Conservation (phyloP, 2,113 vertebrate genomes). For the Delphinapterus leucas region DNA sequence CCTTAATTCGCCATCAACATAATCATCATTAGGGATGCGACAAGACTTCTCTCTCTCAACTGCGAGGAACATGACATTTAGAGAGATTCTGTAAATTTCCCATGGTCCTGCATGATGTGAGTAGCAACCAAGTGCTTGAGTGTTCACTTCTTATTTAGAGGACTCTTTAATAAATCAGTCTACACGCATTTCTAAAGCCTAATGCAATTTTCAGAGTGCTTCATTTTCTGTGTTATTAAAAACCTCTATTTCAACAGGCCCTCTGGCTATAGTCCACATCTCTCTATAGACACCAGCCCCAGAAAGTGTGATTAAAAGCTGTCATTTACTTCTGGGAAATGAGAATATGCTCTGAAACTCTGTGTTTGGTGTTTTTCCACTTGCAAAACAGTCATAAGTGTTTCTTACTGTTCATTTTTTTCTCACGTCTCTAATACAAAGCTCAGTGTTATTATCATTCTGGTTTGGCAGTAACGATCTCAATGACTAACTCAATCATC, state of each 20-base stretch:
- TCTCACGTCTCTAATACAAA: slow-evolving; percentile 14
- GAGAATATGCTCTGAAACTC: slow-evolving; percentile 18
- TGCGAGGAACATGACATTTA: neutral
- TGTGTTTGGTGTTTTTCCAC: slow-evolving; percentile 16
- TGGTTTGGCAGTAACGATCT: neutral
- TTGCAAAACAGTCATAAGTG: neutral
- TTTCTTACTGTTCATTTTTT: slow-evolving; percentile 2
- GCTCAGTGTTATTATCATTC: neutral
- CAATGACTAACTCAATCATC: neutral
- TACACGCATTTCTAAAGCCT: slow-evolving; percentile 37
- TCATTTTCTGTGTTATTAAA: slow-evolving; percentile 60
- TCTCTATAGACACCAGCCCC: slow-evolving; percentile 34
- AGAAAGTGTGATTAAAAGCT: slow-evolving; percentile 49
- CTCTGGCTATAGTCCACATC: slow-evolving; percentile 27
- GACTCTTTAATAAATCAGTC: neutral
- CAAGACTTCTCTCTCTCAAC: neutral
- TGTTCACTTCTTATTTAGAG: slow-evolving; percentile 4
- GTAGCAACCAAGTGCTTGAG: neutral
- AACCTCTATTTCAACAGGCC: slow-evolving; percentile 29
- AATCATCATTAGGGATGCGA: neutral
- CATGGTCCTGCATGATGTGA: neutral
- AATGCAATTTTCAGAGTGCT: slow-evolving; percentile 51
- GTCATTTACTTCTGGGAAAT: slow-evolving; percentile 50
- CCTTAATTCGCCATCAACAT: neutral
- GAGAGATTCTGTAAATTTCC: neutral